Evolutionary conservation across 2,113 vertebrate genomes (phyloP).

Genomic region (Chionomys nivalis): DNA sequence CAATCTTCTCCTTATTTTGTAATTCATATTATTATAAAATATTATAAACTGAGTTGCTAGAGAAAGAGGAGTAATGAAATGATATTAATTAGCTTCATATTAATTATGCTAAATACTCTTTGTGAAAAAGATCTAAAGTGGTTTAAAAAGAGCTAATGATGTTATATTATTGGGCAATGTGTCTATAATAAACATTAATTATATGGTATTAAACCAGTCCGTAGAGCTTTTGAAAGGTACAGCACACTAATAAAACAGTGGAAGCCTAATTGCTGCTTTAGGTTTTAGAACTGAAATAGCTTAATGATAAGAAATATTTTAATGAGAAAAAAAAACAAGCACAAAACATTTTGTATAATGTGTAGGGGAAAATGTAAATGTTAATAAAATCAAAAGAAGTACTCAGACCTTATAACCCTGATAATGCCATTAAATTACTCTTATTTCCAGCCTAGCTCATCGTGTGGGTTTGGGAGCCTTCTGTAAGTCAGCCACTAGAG

Average conservation of each 20-base stretch:
- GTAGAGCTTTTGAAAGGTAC: slow-evolving; percentile 73
- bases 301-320: slow-evolving; percentile 62
- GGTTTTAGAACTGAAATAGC: slow-evolving; percentile 68
- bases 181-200: slow-evolving; percentile 75
- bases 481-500: slow-evolving; percentile 82
- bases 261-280: slow-evolving; percentile 69
- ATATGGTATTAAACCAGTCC: slow-evolving; percentile 63
- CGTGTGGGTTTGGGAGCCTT: slow-evolving; percentile 70
- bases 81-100: slow-evolving; percentile 59
- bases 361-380: slow-evolving; percentile 34
- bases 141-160: slow-evolving; percentile 67
- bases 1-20: slow-evolving; percentile 30
- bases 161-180: slow-evolving; percentile 55
- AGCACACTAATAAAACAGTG: slow-evolving; percentile 65
- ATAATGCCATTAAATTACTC: slow-evolving; percentile 10
- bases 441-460: slow-evolving; percentile 36
- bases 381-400: slow-evolving; percentile 47
- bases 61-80: slow-evolving; percentile 61
- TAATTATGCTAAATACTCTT: slow-evolving; percentile 67
- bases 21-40: slow-evolving; percentile 57
- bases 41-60: slow-evolving; percentile 50
- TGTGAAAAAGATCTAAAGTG: slow-evolving; percentile 61
- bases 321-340: slow-evolving; percentile 15
- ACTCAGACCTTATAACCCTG: slow-evolving; percentile 41
- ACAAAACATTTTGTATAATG: slow-evolving; percentile 10